Percentiles rank a stretch among this genome's conserved stretches.
Evolutionary conservation across 2,888 invertebrate genomes (phyloP).

Genomic region (Chymomyza procnemis): DNA sequence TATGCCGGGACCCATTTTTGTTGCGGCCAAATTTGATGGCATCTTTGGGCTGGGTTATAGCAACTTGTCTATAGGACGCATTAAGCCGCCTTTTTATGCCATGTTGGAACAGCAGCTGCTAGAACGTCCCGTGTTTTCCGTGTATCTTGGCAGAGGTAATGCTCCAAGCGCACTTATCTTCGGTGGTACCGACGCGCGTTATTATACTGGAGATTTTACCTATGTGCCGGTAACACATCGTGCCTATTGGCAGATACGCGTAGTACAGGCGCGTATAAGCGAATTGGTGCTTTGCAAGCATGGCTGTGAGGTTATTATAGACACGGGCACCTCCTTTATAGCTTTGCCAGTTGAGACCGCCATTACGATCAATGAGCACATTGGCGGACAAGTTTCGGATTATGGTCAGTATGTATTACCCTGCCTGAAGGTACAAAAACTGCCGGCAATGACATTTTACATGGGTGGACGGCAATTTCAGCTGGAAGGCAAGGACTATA

Average conservation of each 20-base stretch:
- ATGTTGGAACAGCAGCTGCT: constrained; percentile 51
- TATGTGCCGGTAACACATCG: constrained; percentile 53
- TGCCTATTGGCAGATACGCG: constrained; percentile 56
- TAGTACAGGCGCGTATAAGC: constrained; percentile 45
- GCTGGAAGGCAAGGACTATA: constrained; percentile 89
- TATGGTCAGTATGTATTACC: constrained; percentile 90
- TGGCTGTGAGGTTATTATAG: constrained; percentile 61
- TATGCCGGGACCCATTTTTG: constrained; percentile 63
- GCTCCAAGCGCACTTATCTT: constrained; percentile 56
- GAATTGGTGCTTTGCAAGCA: constrained; percentile 40
- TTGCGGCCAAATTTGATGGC: constrained; percentile 62
- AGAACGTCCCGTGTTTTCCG: constrained; percentile 47
- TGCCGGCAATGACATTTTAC: constrained; percentile 88
- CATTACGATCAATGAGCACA: constrained; percentile 85
- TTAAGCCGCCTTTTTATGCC: constrained; percentile 59
- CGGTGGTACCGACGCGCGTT: constrained; percentile 50
- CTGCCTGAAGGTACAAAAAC: constrained; percentile 85
- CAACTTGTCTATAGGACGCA: constrained; percentile 49
- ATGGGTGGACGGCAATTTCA: constrained; percentile 86
- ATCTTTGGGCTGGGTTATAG: constrained; percentile 60
- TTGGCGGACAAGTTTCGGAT: constrained; percentile 88
- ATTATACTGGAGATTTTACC: constrained; percentile 54
- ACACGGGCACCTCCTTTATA: constrained; percentile 91
- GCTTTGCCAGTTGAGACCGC: constrained; percentile 91
- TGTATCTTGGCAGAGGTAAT: constrained; percentile 35